A percentile compares a stretch with the other conserved stretches of the same genome.
These are phyloP conservation scores for Megalops cyprinoides DNA, from an alignment of 2,797 vertebrate species.

Conservation along the genomic window DNA sequence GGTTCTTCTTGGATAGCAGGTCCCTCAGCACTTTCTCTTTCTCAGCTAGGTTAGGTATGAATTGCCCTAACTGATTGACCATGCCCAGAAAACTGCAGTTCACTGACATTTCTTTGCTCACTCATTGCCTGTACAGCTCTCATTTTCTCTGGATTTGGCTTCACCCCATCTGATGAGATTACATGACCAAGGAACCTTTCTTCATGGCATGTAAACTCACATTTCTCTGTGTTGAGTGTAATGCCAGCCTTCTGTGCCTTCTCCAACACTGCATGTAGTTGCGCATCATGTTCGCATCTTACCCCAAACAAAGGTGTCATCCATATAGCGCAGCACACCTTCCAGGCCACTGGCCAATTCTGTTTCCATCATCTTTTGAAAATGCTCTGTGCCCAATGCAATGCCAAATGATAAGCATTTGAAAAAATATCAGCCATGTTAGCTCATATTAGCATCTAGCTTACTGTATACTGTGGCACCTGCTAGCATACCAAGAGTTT, in stretches of 20 bases:
- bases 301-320: slow-evolving; percentile 5
- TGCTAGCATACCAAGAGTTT: not conserved
- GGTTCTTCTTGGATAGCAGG: not conserved
- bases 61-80: slow-evolving; percentile 16
- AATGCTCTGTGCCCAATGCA: not conserved
- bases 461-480: too few species aligned
- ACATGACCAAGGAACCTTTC: slow-evolving; percentile 17
- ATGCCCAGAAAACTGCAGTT: slow-evolving; percentile 25
- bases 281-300: not conserved
- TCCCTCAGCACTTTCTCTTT: not conserved
- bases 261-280: not conserved
- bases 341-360: not conserved
- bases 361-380: not conserved
- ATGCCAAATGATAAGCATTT: not conserved
- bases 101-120: slow-evolving; percentile 11
- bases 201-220: too few species aligned
- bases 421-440: not conserved
- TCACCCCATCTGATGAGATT: not conserved
- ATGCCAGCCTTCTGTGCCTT: not conserved
- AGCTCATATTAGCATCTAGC: too few species aligned
- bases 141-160: slow-evolving; percentile 12
- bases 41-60: not conserved
- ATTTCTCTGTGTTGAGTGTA: slow-evolving; percentile 1
- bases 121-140: not conserved
- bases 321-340: not conserved